Conservation (phyloP, 2,113 vertebrate species). For the Cynoglossus semilaevis region DNA sequence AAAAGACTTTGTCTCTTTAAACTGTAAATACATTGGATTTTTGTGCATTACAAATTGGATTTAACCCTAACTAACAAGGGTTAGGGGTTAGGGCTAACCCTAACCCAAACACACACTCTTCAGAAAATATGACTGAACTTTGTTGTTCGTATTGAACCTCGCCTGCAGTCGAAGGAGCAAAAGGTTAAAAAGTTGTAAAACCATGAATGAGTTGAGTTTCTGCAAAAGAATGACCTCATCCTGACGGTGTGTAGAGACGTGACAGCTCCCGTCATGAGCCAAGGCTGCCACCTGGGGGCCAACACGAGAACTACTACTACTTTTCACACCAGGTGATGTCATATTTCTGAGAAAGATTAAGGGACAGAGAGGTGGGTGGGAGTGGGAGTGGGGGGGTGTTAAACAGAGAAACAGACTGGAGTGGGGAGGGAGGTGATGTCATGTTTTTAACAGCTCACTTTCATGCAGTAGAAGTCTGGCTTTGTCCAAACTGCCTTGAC, state of each 20-base stretch:
- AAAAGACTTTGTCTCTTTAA: too few relatives aligned
- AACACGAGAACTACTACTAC: constrained; percentile 46
- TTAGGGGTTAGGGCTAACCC: too few relatives aligned
- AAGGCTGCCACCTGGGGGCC: constrained; percentile 70
- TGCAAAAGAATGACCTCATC: constrained; percentile 72
- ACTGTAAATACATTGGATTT: too few relatives aligned
- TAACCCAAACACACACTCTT: too few relatives aligned
- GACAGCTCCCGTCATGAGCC: constrained; percentile 14
- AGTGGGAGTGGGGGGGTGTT: background rate
- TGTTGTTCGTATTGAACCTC: too few relatives aligned
- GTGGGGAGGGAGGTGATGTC: constrained; percentile 52
- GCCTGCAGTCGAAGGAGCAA: background rate
- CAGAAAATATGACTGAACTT: too few relatives aligned
- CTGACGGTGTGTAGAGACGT: constrained; percentile 22
- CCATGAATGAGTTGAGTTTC: constrained; percentile 48
- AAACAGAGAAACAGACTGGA: constrained; percentile 34
- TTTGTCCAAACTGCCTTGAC: constrained; percentile 44
- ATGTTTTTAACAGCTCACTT: constrained; percentile 44
- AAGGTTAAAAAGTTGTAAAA: constrained; percentile 37
- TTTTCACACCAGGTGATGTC: constrained; percentile 55
- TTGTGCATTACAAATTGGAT: too few relatives aligned
- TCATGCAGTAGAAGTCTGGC: constrained; percentile 9
- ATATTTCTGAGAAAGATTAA: constrained; percentile 56
- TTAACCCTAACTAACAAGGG: too few relatives aligned
- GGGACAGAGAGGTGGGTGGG: constrained; percentile 12